These are phyloP conservation scores for Hyaena hyaena DNA, from an alignment of 2,113 vertebrate species.

Conservation along the genomic window DNA sequence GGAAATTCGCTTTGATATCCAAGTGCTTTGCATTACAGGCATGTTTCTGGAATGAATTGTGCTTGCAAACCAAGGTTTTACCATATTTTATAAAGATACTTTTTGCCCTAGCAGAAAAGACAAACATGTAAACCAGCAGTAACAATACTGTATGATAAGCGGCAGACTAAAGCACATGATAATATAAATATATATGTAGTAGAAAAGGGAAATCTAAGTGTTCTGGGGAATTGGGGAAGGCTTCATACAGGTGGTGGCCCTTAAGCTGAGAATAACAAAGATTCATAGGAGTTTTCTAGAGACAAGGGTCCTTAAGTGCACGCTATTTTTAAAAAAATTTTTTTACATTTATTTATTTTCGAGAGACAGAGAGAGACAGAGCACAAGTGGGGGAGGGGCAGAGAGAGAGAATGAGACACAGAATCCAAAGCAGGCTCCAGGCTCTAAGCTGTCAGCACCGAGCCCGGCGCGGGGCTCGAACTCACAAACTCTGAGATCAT, in stretches of 20 bases:
- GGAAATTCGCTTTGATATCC: too few species aligned
- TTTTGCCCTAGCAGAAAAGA: neutral
- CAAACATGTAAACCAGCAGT: neutral
- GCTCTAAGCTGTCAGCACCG: neutral
- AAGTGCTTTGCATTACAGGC: too few species aligned
- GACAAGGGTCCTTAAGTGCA: neutral
- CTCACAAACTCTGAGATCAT: neutral
- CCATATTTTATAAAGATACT: neutral
- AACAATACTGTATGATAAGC: neutral
- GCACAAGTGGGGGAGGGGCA: neutral
- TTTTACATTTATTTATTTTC: neutral
- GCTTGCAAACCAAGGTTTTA: too few species aligned
- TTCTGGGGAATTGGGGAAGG: neutral
- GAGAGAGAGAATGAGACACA: neutral
- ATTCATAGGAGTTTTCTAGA: neutral
- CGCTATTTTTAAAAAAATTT: neutral
- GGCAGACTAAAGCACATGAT: neutral
- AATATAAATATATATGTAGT: neutral
- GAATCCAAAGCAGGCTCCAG: neutral
- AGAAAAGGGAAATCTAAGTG: constrained; percentile 21
- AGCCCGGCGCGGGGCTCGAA: neutral
- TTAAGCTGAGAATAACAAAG: constrained; percentile 3
- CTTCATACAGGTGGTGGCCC: neutral
- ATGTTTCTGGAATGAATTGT: too few species aligned
- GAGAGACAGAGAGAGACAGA: neutral